phyloP scores from a whole-genome alignment of 2,888 invertebrate genomes.

The Agelastica alni region DNA sequence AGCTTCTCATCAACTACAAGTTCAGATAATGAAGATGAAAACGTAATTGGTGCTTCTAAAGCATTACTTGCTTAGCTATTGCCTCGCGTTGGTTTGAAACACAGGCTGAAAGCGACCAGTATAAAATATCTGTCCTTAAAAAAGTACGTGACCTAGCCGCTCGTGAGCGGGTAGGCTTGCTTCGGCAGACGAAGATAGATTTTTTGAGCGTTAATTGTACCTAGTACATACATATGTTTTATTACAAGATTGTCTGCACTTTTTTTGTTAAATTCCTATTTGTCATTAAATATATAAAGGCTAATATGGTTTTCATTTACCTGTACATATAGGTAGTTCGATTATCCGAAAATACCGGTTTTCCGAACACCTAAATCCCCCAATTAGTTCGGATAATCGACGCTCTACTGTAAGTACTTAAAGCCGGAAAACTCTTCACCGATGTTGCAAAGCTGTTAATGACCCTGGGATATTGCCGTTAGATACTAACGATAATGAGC shows the following conservation, averaged over 20 bases:
- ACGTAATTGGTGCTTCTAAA: neutral
- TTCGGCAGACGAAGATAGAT: neutral
- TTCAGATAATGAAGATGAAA: neutral
- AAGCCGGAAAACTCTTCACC: too few species aligned
- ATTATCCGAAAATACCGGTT: neutral
- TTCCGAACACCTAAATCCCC: too few species aligned
- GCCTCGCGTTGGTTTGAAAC: neutral
- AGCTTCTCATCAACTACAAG: neutral
- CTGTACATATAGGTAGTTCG: neutral
- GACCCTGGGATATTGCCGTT: too few species aligned
- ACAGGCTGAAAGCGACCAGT: neutral
- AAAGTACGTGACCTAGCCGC: neutral
- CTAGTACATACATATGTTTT: neutral
- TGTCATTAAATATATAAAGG: neutral
- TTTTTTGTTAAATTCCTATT: too few species aligned
- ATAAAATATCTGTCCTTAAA: neutral
- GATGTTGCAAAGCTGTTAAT: too few species aligned
- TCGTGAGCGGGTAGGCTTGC: neutral
- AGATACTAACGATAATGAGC: too few species aligned
- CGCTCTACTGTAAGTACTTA: too few species aligned
- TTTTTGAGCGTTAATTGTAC: neutral
- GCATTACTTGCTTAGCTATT: neutral
- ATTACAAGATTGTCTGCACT: too few species aligned
- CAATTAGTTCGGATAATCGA: too few species aligned
- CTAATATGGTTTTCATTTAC: too few species aligned